Evolutionary conservation across 2,113 vertebrate species (phyloP).

Genomic region (Mungos mungo): DNA sequence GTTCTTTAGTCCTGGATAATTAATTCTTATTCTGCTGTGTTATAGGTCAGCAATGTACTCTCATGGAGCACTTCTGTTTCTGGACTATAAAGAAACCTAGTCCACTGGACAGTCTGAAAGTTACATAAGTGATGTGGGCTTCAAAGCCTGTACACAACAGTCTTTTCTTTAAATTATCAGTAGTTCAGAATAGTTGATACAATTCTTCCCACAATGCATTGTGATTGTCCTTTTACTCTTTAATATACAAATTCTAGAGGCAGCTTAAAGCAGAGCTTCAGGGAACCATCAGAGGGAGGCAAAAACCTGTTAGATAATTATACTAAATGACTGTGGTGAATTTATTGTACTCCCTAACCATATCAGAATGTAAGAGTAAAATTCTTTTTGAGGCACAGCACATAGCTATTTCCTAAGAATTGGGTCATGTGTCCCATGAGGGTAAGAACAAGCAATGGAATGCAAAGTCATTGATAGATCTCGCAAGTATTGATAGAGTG

Average conservation of each 20-base stretch:
- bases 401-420: not conserved
- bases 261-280: not conserved
- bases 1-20: not conserved
- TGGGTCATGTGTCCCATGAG: not conserved
- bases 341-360: not conserved
- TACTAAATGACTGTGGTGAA: not conserved
- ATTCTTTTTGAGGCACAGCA: not conserved
- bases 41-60: not conserved
- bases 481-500: not conserved
- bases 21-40: not conserved
- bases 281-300: not conserved
- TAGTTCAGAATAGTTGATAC: not conserved
- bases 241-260: not conserved
- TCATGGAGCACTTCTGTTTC: not conserved
- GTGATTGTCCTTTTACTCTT: not conserved
- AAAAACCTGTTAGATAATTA: slow-evolving; percentile 8
- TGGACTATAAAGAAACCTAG: not conserved
- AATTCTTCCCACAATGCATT: not conserved
- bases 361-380: not conserved
- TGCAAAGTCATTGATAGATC: not conserved
- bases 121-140: not conserved
- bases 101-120: not conserved
- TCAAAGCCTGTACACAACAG: not conserved
- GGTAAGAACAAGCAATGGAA: not conserved
- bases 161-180: not conserved